Evolutionary conservation across 2,888 invertebrate genomes (phyloP).

Genomic region (Bugulina stolonifera): DNA sequence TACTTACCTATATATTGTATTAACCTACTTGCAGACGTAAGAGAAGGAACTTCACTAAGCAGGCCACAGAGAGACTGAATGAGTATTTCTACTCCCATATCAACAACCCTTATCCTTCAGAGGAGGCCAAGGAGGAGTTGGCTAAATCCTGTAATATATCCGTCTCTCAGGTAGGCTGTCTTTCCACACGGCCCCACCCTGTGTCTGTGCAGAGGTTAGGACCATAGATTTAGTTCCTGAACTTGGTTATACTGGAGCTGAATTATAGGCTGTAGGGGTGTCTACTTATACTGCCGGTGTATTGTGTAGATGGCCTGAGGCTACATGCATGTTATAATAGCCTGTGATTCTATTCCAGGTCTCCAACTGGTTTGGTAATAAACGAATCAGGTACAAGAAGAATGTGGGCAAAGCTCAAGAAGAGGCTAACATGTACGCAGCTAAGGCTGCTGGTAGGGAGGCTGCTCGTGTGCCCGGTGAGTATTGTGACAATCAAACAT

Average conservation of each 20-base stretch:
- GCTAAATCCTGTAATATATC: constrained; percentile 99
- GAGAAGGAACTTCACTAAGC: constrained; percentile 97
- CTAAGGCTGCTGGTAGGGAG: constrained; percentile 74
- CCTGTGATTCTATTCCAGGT: constrained; percentile 62
- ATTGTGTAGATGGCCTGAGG: too few species aligned
- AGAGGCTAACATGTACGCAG: constrained; percentile 96
- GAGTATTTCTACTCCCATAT: constrained; percentile 99
- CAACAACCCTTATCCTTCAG: constrained; percentile 98
- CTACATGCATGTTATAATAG: too few species aligned
- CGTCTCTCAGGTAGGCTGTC: constrained; percentile 72
- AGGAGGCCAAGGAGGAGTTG: constrained; percentile 98
- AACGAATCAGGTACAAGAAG: constrained; percentile 99
- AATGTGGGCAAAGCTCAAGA: constrained; percentile 99
- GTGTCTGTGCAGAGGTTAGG: too few species aligned
- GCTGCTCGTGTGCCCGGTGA: constrained; percentile 21
- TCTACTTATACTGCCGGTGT: too few species aligned
- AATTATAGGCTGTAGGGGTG: too few species aligned
- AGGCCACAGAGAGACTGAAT: constrained; percentile 97
- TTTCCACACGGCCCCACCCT: background rate
- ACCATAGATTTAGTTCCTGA: too few species aligned
- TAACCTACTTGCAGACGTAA: constrained; percentile 60
- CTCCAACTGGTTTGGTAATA: constrained; percentile 99
- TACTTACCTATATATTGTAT: too few species aligned
- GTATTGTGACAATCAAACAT: too few species aligned
- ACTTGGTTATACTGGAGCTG: too few species aligned